Conservation (phyloP, 1,140 invertebrate species). For the Heliothis subflexa region DNA sequence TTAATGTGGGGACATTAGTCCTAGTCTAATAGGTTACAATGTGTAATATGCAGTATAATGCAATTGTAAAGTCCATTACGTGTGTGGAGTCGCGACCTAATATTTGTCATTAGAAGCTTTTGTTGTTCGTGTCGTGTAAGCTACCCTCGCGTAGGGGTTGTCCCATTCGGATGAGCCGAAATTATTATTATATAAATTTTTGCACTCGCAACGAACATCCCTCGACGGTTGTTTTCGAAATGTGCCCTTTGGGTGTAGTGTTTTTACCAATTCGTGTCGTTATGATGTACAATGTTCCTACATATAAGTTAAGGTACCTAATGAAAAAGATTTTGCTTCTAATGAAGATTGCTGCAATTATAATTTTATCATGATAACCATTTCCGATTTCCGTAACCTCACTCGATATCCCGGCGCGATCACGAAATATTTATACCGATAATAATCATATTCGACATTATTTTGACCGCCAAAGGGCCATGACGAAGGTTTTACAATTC, state of each 20-base stretch:
- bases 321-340: constrained; percentile 4
- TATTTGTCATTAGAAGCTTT: constrained; percentile 81
- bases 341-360: constrained; percentile 47
- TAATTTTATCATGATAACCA: constrained; percentile 56
- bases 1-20: constrained; percentile 59
- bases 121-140: constrained; percentile 68
- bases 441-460: constrained; percentile 77
- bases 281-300: background rate
- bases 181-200: constrained; percentile 79
- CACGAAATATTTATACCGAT: constrained; percentile 73
- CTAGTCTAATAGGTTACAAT: constrained; percentile 64
- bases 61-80: constrained; percentile 81
- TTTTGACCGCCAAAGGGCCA: constrained; percentile 78
- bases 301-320: background rate
- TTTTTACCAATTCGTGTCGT: constrained; percentile 52
- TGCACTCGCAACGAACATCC: constrained; percentile 65
- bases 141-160: constrained; percentile 67
- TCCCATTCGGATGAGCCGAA: constrained; percentile 65
- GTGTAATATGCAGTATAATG: constrained; percentile 63
- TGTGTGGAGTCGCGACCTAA: constrained; percentile 70
- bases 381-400: constrained; percentile 54
- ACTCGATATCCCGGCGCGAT: constrained; percentile 66
- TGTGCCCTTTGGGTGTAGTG: constrained; percentile 73
- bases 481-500: constrained; percentile 84
- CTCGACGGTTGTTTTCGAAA: constrained; percentile 72